Evolutionary conservation across 2,113 vertebrate species (phyloP).

Genomic region (Brevimyrus niger): DNA sequence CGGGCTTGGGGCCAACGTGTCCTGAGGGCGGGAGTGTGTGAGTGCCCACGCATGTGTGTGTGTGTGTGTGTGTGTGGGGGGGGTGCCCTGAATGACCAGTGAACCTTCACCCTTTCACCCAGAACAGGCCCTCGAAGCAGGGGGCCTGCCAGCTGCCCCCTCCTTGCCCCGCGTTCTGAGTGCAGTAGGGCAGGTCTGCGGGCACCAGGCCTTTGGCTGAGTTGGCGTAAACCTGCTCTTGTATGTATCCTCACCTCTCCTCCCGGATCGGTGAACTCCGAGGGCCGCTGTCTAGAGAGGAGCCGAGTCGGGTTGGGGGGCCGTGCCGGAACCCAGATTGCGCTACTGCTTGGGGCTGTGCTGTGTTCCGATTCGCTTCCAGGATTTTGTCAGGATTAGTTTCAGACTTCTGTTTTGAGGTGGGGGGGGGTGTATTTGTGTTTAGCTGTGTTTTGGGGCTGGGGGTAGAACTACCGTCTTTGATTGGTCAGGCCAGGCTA

Average conservation of each 20-base stretch:
- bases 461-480: background rate
- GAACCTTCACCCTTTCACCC: slow-evolving; percentile 25
- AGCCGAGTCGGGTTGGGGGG: background rate
- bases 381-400: background rate
- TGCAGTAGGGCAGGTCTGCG: slow-evolving; percentile 39
- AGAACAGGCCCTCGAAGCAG: slow-evolving; percentile 51
- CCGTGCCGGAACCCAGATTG: background rate
- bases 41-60: background rate
- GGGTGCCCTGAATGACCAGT: background rate
- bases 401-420: background rate
- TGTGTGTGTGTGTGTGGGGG: background rate
- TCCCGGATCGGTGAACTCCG: background rate
- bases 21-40: slow-evolving; percentile 22
- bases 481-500: background rate
- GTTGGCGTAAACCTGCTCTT: slow-evolving; percentile 47
- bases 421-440: background rate
- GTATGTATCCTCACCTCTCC: slow-evolving; percentile 43
- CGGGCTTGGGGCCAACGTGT: slow-evolving; percentile 50
- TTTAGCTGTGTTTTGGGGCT: background rate
- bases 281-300: background rate
- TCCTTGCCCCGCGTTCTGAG: slow-evolving; percentile 24
- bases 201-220: slow-evolving; percentile 40
- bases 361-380: background rate
- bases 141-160: slow-evolving; percentile 46
- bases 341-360: background rate